These are phyloP conservation scores for Eupelmus urozonus DNA, from an alignment of 2,888 invertebrate species.

Conservation along the genomic window DNA sequence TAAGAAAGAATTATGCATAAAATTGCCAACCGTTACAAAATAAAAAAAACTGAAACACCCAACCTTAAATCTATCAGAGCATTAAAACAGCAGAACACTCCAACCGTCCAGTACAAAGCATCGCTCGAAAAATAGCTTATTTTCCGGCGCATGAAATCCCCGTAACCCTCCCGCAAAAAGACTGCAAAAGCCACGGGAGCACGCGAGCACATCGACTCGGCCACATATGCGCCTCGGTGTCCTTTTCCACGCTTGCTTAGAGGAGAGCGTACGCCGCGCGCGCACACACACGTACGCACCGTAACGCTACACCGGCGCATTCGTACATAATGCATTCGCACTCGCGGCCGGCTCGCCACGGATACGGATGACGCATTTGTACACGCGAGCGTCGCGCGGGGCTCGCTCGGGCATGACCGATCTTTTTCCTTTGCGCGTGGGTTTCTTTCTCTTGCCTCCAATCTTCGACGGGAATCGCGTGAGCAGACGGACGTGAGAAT, in stretches of 20 bases:
- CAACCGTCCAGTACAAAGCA: too few relatives aligned
- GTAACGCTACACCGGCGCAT: slow-evolving; percentile 9
- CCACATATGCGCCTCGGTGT: background rate
- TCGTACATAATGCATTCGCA: slow-evolving; percentile 7
- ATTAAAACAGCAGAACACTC: too few relatives aligned
- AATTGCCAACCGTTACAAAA: too few relatives aligned
- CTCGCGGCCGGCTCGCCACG: background rate
- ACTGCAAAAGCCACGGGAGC: background rate
- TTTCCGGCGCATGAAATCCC: background rate
- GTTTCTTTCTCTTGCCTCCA: background rate
- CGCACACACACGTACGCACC: background rate
- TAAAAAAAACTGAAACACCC: too few relatives aligned
- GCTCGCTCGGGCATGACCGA: slow-evolving; percentile 18
- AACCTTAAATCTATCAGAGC: too few relatives aligned
- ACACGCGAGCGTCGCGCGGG: background rate
- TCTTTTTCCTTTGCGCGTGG: background rate
- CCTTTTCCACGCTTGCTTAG: slow-evolving; percentile 28
- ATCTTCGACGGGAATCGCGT: background rate
- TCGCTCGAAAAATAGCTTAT: background rate
- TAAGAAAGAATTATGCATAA: too few relatives aligned
- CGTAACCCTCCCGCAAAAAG: background rate
- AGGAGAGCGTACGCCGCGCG: background rate
- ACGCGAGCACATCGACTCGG: background rate
- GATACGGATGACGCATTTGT: background rate
- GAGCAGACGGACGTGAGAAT: background rate